A percentile compares a stretch with the other conserved stretches of the same genome.
These are phyloP conservation scores for Sebastes itinus DNA, from an alignment of 2,797 vertebrate species.

Conservation along the genomic window DNA sequence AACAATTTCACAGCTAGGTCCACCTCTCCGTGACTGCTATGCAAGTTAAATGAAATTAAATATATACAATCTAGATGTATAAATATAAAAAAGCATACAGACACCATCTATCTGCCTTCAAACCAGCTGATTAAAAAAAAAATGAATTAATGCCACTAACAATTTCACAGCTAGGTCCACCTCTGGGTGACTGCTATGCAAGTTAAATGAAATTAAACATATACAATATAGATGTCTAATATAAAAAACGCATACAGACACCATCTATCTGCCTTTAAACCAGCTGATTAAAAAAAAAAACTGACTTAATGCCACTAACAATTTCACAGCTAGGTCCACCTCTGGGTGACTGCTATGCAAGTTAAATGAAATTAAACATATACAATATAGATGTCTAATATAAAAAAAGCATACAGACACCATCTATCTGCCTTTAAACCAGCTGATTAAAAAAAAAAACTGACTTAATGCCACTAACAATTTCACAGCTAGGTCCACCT, in stretches of 20 bases:
- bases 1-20: constrained; percentile 17
- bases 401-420: neutral
- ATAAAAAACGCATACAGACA: neutral
- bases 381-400: too few relatives aligned
- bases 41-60: neutral
- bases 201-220: neutral
- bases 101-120: neutral
- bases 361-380: neutral
- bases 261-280: neutral
- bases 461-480: neutral
- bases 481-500: constrained; percentile 9
- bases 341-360: neutral
- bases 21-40: neutral
- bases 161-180: constrained; percentile 21
- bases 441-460: neutral
- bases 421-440: neutral
- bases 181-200: neutral
- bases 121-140: neutral
- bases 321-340: constrained; percentile 17
- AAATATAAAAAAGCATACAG: neutral
- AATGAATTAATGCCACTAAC: neutral
- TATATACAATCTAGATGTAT: too few relatives aligned
- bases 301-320: neutral
- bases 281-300: neutral
- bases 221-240: neutral